Conservation (phyloP, 1,140 invertebrate genomes). For the Nixonia krombeini region DNA sequence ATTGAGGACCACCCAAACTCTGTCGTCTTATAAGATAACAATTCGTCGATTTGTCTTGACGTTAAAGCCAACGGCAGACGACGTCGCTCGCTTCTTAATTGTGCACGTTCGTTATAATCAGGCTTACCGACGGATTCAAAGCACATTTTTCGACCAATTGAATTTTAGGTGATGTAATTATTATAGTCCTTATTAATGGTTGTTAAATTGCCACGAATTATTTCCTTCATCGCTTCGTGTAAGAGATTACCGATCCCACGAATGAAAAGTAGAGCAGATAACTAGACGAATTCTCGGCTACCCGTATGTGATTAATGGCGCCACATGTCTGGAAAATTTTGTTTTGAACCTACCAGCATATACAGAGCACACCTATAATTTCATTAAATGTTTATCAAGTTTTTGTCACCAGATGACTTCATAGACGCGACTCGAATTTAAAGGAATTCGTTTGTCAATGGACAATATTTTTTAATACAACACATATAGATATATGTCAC, state of each 20-base stretch:
- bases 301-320: slow-evolving; percentile 37
- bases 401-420: background rate
- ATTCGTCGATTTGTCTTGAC: slow-evolving; percentile 44
- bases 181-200: no score
- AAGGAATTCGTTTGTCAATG: no score
- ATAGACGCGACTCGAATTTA: no score
- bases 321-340: slow-evolving; percentile 9
- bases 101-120: slow-evolving; percentile 23
- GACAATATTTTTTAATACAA: no score
- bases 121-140: background rate
- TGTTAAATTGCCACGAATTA: no score
- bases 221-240: no score
- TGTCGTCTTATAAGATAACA: slow-evolving; percentile 41
- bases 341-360: slow-evolving; percentile 38
- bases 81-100: slow-evolving; percentile 38
- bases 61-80: slow-evolving; percentile 30
- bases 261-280: no score
- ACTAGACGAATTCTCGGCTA: background rate
- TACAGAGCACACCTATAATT: slow-evolving; percentile 5
- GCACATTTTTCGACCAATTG: background rate
- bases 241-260: no score
- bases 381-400: slow-evolving; percentile 1
- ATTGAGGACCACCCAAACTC: slow-evolving; percentile 66
- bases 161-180: slow-evolving; percentile 2
- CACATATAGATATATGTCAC: no score